Percentiles rank a stretch among this genome's conserved stretches.
phyloP scores from a whole-genome alignment of 35 echinoderm and acorn worm species.

The Diadema setosum region DNA sequence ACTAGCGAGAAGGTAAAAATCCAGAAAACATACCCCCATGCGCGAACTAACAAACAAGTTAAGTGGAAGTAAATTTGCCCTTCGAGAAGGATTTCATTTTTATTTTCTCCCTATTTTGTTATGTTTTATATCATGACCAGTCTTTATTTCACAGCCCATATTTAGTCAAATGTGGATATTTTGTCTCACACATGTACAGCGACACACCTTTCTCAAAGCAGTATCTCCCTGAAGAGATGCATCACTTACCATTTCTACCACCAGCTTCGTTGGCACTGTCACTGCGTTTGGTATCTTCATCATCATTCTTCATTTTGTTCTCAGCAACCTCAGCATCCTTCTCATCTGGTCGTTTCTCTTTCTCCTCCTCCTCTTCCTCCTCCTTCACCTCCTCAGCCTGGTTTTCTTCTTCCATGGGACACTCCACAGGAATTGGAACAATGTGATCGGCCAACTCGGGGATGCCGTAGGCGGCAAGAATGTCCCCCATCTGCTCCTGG shows the following conservation, averaged over 20 bases:
- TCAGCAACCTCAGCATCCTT: background rate
- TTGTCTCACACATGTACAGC: too few species aligned
- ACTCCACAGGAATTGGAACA: background rate
- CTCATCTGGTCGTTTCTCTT: background rate
- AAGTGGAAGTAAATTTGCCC: too few species aligned
- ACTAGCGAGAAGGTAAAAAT: too few species aligned
- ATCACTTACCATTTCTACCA: background rate
- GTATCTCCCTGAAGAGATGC: too few species aligned
- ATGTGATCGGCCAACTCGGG: background rate
- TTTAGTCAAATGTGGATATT: too few species aligned
- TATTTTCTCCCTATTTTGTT: too few species aligned
- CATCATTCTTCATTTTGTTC: background rate
- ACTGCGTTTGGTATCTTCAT: background rate
- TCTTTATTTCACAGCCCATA: too few species aligned
- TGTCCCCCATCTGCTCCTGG: background rate
- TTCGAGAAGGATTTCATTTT: too few species aligned
- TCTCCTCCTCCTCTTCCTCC: background rate
- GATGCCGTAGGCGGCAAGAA: background rate
- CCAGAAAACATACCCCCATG: too few species aligned
- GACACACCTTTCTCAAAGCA: too few species aligned
- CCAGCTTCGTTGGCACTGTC: background rate
- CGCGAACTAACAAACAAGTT: too few species aligned
- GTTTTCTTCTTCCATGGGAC: background rate
- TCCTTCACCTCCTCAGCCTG: background rate
- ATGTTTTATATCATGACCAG: too few species aligned